These are phyloP conservation scores for Phenacoccus solenopsis DNA, from an alignment of 1,140 invertebrate genomes.

Conservation along the genomic window DNA sequence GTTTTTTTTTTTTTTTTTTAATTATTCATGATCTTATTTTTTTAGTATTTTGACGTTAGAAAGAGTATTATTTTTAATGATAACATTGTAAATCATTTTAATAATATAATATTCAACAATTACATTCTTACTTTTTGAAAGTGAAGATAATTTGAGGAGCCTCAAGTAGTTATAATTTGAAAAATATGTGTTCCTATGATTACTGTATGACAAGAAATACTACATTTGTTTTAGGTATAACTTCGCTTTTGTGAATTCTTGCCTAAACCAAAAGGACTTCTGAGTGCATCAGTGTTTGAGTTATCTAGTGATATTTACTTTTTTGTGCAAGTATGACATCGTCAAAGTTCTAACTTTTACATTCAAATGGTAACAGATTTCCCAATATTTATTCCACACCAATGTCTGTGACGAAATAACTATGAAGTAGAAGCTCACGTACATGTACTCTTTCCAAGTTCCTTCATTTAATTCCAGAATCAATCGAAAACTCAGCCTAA, in stretches of 20 bases:
- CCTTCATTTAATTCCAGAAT: neutral
- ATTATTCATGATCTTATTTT: neutral
- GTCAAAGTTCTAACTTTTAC: neutral
- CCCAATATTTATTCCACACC: neutral
- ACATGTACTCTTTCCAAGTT: neutral
- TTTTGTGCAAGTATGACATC: neutral
- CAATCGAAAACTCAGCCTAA: too few relatives aligned
- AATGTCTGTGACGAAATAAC: neutral
- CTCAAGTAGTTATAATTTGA: too few relatives aligned
- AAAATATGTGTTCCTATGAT: too few relatives aligned
- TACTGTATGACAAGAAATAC: too few relatives aligned
- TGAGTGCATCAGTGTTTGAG: neutral
- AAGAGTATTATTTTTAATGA: too few relatives aligned
- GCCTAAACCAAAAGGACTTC: too few relatives aligned
- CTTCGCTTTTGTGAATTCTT: neutral
- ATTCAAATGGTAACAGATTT: neutral
- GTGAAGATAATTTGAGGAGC: too few relatives aligned
- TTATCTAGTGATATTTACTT: neutral
- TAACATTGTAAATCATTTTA: too few relatives aligned
- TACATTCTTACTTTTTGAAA: too few relatives aligned
- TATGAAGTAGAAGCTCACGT: neutral
- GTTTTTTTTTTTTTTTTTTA: neutral
- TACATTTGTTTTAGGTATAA: too few relatives aligned
- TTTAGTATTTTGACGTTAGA: neutral
- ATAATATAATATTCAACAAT: too few relatives aligned